Base-by-base conservation (phyloP, 2,113 vertebrate genomes). In the Genyomyrus donnyi region DNA sequence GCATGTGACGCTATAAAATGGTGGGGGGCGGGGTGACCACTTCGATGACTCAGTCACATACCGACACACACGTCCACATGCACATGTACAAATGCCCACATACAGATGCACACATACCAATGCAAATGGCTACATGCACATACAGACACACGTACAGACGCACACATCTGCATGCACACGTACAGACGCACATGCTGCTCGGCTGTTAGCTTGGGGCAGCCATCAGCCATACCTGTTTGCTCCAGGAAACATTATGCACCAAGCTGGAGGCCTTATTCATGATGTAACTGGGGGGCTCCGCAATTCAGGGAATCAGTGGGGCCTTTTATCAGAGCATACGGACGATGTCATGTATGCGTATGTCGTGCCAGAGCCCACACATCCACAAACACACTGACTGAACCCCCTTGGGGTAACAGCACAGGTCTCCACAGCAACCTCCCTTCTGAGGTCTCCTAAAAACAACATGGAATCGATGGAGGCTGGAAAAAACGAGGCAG, bases 31-130 rank as follows among this genome's bases (percentile, higher is more conserved):
- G 70, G 45, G 3, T 31, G 3, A 11, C 17, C 2, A 15, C 35
- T 19, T 42, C 17, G 13, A 7, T 80, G 74, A 80, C 17, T 15
- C 35, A 39, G 3, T 77, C 31, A 21, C 52, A 53, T 53, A 53
- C 52, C 17, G 49, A 88, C 46, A 90, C 87, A 85, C 91, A 90
- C 35, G 66, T 45, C 31, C 11, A 74, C 31, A 70, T 49, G 53
- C 85, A n/a, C 49, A n/a, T 6, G 5, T 17, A 49, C 88, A 87
- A 88, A 90, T 46, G 90, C 88, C 5, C 31, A 39, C 89, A 89
- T 91, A 92, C 93, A 93, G 89, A 90, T 49, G 90, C 88, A 35
- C 86, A 21, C 89, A 90, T 91, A 93, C 93, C 92, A 90, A 93
- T 88, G 90, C 92, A 89, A 85, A 53, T 1, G 45, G n/a, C 24